phyloP scores from a whole-genome alignment of 2,113 vertebrate species.

The human region GRCh38 chr11:118005501-118006000 shows the following conservation, averaged over 20 bases:
- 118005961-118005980: not conserved
- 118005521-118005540: not conserved
- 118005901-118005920: not conserved
- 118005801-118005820: not conserved
- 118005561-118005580: not conserved
- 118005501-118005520: not conserved
- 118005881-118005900: not conserved
- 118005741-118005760: not conserved
- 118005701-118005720: not conserved
- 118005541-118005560: not conserved
- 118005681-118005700: not conserved
- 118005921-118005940: too few relatives aligned
- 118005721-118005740: not conserved
- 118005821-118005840: too few relatives aligned
- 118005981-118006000: not conserved
- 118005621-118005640: not conserved
- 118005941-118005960: too few relatives aligned
- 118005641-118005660: not conserved
- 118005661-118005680: not conserved
- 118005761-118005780: not conserved
- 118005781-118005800: not conserved
- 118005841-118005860: fast-evolving
- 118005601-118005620: not conserved
- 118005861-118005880: not conserved
- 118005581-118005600: not conserved